Conservation (phyloP, 2,888 invertebrate species). For the Ptilodon capucinus region DNA sequence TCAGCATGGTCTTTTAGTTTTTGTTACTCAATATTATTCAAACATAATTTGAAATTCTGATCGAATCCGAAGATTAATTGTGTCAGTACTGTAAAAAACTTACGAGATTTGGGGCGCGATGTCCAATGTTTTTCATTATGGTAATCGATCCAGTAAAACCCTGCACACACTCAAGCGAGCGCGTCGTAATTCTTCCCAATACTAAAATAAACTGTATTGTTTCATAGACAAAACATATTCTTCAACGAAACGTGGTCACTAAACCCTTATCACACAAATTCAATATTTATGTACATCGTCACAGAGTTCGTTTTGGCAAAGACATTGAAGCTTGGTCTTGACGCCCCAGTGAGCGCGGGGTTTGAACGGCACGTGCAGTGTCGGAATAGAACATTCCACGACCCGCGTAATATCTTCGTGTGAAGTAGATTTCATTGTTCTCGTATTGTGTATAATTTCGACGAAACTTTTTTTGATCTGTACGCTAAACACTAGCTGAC, state of each 20-base stretch:
- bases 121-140: not conserved
- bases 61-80: not conserved
- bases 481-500: slow-evolving; percentile 2
- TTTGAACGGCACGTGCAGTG: slow-evolving; percentile 1
- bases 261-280: too few species aligned
- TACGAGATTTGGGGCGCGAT: not conserved
- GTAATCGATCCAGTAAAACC: too few species aligned
- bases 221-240: too few species aligned
- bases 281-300: too few species aligned
- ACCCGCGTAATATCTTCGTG: not conserved
- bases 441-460: not conserved
- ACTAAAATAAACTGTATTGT: too few species aligned
- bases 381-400: not conserved
- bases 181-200: too few species aligned
- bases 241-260: too few species aligned
- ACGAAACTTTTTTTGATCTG: not conserved
- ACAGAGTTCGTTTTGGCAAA: too few species aligned
- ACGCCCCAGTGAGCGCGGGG: too few species aligned
- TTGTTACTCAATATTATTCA: not conserved
- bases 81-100: not conserved
- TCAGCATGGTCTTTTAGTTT: not conserved
- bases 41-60: slow-evolving; percentile 3
- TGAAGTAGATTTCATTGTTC: slow-evolving; percentile 1
- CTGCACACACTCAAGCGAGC: too few species aligned
- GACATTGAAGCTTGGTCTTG: too few species aligned